Conservation (phyloP, 1,140 invertebrate genomes). For the Drosophila tani region DNA sequence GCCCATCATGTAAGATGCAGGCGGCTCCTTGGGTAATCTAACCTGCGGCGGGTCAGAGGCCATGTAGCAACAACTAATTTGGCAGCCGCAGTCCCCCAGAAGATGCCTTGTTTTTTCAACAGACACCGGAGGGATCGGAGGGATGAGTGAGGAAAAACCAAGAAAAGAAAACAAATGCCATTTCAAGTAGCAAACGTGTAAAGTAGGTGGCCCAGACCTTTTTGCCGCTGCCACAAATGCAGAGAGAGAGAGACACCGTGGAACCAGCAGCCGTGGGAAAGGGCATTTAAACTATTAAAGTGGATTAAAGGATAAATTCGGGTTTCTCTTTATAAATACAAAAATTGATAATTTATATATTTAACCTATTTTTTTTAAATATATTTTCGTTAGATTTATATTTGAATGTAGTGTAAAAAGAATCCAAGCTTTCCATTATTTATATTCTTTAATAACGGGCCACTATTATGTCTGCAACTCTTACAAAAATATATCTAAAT, state of each 20-base stretch:
- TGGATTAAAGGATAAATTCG: background rate
- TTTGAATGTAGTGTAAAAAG: background rate
- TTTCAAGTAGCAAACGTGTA: slow-evolving; percentile 82
- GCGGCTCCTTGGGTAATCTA: slow-evolving; percentile 67
- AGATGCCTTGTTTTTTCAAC: slow-evolving; percentile 67
- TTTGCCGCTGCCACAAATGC: slow-evolving; percentile 55
- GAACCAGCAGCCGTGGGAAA: slow-evolving; percentile 3
- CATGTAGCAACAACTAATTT: slow-evolving; percentile 75
- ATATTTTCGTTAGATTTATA: background rate
- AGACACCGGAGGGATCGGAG: slow-evolving; percentile 42
- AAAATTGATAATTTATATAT: background rate
- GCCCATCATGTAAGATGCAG: slow-evolving; percentile 60
- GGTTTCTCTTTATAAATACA: too few species aligned
- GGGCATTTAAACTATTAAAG: background rate
- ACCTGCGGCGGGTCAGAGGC: slow-evolving; percentile 76
- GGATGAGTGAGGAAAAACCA: slow-evolving; percentile 43
- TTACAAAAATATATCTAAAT: too few species aligned
- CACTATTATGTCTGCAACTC: too few species aligned
- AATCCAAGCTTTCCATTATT: too few species aligned
- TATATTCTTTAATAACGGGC: too few species aligned
- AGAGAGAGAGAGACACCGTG: slow-evolving; percentile 43
- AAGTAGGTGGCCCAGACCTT: slow-evolving; percentile 81
- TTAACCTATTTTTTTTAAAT: background rate
- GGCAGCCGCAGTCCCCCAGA: slow-evolving; percentile 45
- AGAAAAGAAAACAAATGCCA: slow-evolving; percentile 79